These are phyloP conservation scores for Drosophila meridionalis DNA, from an alignment of 2,888 invertebrate species.

Conservation along the genomic window DNA sequence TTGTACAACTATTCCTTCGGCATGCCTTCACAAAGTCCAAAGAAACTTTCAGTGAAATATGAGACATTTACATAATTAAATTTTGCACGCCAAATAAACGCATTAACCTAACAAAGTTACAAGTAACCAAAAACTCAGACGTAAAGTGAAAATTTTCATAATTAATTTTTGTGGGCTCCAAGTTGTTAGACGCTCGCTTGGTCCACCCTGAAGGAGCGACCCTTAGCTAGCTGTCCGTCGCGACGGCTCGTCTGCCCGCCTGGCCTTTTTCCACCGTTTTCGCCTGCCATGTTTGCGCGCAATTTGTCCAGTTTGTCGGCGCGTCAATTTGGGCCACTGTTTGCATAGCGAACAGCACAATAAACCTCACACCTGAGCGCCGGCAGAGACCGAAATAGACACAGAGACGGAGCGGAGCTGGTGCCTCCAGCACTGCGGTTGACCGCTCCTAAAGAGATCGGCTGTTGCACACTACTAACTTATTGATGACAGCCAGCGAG, in stretches of 20 bases:
- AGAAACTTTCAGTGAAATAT: slow-evolving; percentile 47
- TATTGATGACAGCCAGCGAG: slow-evolving; percentile 36
- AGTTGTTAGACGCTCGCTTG: slow-evolving; percentile 29
- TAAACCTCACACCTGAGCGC: slow-evolving; percentile 40
- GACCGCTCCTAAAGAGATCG: slow-evolving; percentile 45
- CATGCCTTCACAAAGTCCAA: not conserved
- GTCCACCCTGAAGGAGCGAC: not conserved
- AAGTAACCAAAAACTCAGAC: slow-evolving; percentile 59
- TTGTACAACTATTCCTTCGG: not conserved
- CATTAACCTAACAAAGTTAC: slow-evolving; percentile 72
- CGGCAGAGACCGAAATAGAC: slow-evolving; percentile 32
- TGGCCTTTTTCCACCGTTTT: slow-evolving; percentile 9
- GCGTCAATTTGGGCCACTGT: slow-evolving; percentile 51
- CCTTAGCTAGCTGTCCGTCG: not conserved
- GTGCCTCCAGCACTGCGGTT: slow-evolving; percentile 18
- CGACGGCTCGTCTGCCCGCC: not conserved
- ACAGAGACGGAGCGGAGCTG: not conserved
- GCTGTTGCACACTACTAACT: slow-evolving; percentile 45
- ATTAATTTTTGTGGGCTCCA: slow-evolving; percentile 68
- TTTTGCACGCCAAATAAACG: slow-evolving; percentile 72
- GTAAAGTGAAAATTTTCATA: slow-evolving; percentile 75
- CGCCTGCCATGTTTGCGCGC: slow-evolving; percentile 64
- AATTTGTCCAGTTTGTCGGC: slow-evolving; percentile 69
- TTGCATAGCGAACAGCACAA: slow-evolving; percentile 33
- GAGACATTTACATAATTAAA: slow-evolving; percentile 71